phyloP scores from a whole-genome alignment of 2,113 vertebrate species.

The Rhegmatorhina hoffmannsi region DNA sequence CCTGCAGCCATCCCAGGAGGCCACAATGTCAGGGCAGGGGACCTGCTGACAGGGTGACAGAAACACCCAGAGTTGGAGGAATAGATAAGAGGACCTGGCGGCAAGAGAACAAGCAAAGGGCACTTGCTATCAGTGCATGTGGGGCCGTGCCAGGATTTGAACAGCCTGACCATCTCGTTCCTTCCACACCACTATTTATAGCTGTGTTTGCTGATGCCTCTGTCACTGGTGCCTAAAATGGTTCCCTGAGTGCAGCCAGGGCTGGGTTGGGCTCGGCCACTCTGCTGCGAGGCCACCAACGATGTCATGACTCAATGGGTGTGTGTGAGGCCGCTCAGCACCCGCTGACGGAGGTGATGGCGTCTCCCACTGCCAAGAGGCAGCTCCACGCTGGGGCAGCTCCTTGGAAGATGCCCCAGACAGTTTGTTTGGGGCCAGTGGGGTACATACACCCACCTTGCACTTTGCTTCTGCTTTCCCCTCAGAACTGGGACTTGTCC shows the following conservation, averaged over 20 bases:
- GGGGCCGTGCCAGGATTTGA: neutral
- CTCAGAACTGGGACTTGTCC: neutral
- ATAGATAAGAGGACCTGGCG: neutral
- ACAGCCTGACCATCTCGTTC: neutral
- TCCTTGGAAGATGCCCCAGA: neutral
- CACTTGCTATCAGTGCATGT: neutral
- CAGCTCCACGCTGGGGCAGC: neutral
- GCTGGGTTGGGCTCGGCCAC: neutral
- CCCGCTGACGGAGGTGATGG: neutral
- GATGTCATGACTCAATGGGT: neutral
- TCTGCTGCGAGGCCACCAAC: neutral
- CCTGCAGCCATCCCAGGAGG: neutral
- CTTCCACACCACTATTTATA: conserved; percentile 44
- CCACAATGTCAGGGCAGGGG: neutral
- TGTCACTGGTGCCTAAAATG: conserved; percentile 19
- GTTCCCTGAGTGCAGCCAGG: neutral
- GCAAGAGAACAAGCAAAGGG: conserved; percentile 17
- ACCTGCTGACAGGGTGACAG: conserved; percentile 32
- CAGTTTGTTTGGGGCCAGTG: neutral
- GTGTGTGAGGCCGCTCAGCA: neutral
- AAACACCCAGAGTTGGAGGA: neutral
- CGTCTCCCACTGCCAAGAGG: neutral
- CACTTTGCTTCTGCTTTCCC: neutral
- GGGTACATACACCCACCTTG: neutral
- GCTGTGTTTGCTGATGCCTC: neutral